Base-by-base conservation (phyloP, 2,888 invertebrate species). In the Leucophenga maculata region DNA sequence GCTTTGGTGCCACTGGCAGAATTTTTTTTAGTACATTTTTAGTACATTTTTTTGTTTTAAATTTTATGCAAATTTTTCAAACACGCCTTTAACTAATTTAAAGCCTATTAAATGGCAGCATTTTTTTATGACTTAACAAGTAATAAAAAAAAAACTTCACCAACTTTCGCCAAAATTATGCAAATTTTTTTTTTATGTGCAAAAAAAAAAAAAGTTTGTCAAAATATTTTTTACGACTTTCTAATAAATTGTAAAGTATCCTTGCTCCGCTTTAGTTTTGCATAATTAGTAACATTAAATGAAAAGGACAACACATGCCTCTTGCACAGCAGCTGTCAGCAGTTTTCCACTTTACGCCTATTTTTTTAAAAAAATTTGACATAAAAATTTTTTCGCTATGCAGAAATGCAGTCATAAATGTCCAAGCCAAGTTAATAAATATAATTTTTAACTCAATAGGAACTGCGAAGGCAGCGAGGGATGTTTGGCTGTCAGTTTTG, bases 371-470 rank as follows among this genome's bases (percentile, higher is more conserved):
- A 74, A 72, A 67, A 46, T 69, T 67, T 54, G 3, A 32, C 50
- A 39, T 66, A 52, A 69, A 67, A 66, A 69, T 64, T 69, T 74
- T 50, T 67, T 69, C 46, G 72, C 39, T 60, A 66, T 55, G 64
- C 57, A n/a, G 46, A 54, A 60, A 62, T 65, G 55, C 50, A 52
- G 76, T 79, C 83, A 80, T 83, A 82, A 82, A 84, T 78, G 83
- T 76, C 77, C 72, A 68, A 72, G 69, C 69, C 20, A 75, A 65
- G 73, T 72, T 72, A 73, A 80, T 77, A 83, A 77, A 80, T 77
- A 80, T 77, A 77, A 74, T 77, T 82, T 68, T 68, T 77, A 83
- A 80, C 72, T 78, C 78, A 44, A 83, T 50, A 8, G 6, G 50
- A 18, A n/a, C 50, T 50, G 1, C n/a, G n/a, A n/a, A n/a, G n/a